Base-by-base conservation (phyloP, 2,888 invertebrate genomes). In the Caenorhabditis sp. region DNA sequence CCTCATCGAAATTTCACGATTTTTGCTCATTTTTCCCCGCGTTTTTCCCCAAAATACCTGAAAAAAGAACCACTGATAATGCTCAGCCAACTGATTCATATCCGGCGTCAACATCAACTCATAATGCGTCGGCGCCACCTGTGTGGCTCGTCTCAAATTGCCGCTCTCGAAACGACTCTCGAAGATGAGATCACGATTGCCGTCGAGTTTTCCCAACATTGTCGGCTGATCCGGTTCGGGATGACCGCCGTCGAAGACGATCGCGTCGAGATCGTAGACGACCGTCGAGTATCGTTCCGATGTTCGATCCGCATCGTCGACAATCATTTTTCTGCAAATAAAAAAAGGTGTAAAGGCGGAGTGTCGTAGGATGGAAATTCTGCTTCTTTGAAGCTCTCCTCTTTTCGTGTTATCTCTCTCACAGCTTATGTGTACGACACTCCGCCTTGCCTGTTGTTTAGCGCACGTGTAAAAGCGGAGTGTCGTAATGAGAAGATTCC, bases 21-120 rank as follows among this genome's bases (percentile, higher is more conserved):
- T n/a, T n/a, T n/a, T n/a, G n/a, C n/a, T n/a, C n/a, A n/a, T n/a
- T n/a, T n/a, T n/a, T n/a, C n/a, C n/a, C n/a, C n/a, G n/a, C n/a
- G 14, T 37, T 37, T 37, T 37, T 14, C 14, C 10, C 24, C n/a
- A 10, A 54, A 54, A 54, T 26, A 81, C 92, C 89, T 93, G 92
- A 87, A 94, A 94, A 89, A 94, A 95, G 89, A 94, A 94, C 94
- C 94, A 94, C 86, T 94, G 93, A 87, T 93, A 93, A 77, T 94
- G 92, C 69, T 91, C 91, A 2, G 75, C 86, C 24, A 90, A 91
- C 1, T 93, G 92, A 89, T 94, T 93, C 55, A 94, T 92, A 87
- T 94, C 94, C 0, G 94, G 93, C 88, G 92, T 92, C 73, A 94
- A 89, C 71, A 94, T 92, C 74, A 95, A 89, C 87, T 94, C 93